A percentile compares a stretch with the other conserved stretches of the same genome.
Conservation (phyloP, 2,888 invertebrate species). For the Drosophila anomalata region DNA sequence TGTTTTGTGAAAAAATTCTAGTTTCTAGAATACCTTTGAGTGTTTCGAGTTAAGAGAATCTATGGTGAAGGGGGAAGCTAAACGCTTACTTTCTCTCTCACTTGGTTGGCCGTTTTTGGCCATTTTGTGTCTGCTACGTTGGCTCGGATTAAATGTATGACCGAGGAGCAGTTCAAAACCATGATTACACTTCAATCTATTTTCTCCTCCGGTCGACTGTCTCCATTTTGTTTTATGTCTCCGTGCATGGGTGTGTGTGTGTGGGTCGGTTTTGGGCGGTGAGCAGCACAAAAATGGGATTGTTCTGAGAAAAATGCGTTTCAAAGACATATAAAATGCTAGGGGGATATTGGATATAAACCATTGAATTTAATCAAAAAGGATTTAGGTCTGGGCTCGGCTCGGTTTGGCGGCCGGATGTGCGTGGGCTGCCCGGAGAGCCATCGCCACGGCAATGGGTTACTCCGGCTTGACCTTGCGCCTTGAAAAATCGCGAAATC, state of each 20-base stretch:
- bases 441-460: constrained; percentile 53
- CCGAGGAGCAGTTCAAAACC: constrained; percentile 79
- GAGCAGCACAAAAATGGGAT: constrained; percentile 49
- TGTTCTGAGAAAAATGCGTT: constrained; percentile 75
- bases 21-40: background rate
- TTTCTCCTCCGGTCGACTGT: constrained; percentile 51
- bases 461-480: constrained; percentile 68
- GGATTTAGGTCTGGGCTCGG: constrained; percentile 64
- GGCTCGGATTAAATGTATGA: constrained; percentile 76
- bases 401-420: constrained; percentile 5
- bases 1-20: background rate
- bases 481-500: constrained; percentile 59
- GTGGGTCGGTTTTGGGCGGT: constrained; percentile 32
- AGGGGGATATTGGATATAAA: constrained; percentile 77
- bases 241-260: constrained; percentile 12
- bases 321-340: constrained; percentile 79
- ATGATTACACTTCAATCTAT: constrained; percentile 80
- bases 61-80: constrained; percentile 27
- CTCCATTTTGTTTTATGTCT: constrained; percentile 76
- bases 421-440: constrained; percentile 18
- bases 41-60: background rate
- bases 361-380: constrained; percentile 80
- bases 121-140: constrained; percentile 74
- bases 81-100: constrained; percentile 66
- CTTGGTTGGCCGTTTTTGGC: constrained; percentile 63